These are phyloP conservation scores for Tillus elongatus DNA, from an alignment of 2,888 invertebrate species.

Conservation along the genomic window DNA sequence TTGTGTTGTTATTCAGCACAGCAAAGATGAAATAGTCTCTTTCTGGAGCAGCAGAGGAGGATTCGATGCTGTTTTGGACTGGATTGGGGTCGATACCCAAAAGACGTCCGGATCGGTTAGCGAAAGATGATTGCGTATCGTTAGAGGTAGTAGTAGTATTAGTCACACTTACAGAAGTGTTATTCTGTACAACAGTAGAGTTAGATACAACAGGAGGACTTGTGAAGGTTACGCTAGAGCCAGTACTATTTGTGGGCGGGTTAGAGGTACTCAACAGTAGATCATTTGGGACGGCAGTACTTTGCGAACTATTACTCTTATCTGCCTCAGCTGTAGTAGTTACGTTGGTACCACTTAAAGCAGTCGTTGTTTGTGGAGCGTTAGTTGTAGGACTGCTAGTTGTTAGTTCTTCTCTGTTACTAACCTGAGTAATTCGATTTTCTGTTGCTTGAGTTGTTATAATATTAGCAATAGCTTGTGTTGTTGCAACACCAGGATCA, in stretches of 20 bases:
- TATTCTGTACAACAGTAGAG: constrained; percentile 12
- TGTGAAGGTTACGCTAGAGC: constrained; percentile 5
- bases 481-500: no score
- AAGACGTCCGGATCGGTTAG: constrained; percentile 30
- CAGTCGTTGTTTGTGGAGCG: no score
- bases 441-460: constrained; percentile 5
- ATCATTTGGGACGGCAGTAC: no score
- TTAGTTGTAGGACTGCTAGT: background rate
- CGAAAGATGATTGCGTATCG: constrained; percentile 15
- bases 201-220: constrained; percentile 8
- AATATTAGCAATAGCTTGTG: no score
- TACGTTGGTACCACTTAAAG: no score
- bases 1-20: constrained; percentile 68
- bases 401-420: no score
- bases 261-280: constrained; percentile 6
- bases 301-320: no score
- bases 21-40: constrained; percentile 67
- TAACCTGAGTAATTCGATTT: constrained; percentile 8
- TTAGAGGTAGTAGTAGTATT: constrained; percentile 19
- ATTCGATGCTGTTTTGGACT: constrained; percentile 12
- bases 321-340: no score
- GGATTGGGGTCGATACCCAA: constrained; percentile 23
- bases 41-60: constrained; percentile 41
- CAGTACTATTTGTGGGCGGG: constrained; percentile 10
- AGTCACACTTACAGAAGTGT: constrained; percentile 12